These are phyloP conservation scores for Pollachius pollachius DNA, from an alignment of 2,113 vertebrate genomes.

Conservation along the genomic window DNA sequence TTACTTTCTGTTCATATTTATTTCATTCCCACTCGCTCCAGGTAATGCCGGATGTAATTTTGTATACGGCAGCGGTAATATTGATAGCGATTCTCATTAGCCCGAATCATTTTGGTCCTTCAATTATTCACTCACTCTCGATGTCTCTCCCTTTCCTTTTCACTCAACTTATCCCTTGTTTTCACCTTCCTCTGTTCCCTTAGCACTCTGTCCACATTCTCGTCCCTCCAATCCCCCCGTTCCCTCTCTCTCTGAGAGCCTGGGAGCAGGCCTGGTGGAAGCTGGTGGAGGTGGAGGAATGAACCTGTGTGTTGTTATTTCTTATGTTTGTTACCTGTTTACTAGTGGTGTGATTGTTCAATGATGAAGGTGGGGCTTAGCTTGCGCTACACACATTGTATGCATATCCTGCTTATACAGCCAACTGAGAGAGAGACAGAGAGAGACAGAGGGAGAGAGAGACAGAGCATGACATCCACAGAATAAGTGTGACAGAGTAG, in stretches of 20 bases:
- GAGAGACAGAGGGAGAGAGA: background rate
- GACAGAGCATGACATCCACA: constrained; percentile 1
- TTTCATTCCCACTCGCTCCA: no score
- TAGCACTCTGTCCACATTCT: background rate
- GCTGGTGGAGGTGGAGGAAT: no score
- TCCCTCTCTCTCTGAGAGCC: no score
- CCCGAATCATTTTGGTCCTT: background rate
- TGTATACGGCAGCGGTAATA: background rate
- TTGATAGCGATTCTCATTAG: background rate
- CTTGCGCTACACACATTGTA: no score
- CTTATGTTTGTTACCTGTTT: no score
- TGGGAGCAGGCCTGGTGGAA: background rate
- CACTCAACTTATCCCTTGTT: no score
- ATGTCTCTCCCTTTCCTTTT: background rate
- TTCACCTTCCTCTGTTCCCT: background rate
- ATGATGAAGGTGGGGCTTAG: no score
- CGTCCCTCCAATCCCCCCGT: background rate
- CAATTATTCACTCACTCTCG: background rate
- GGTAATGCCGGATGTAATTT: background rate
- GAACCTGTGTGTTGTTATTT: no score
- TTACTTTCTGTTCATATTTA: no score
- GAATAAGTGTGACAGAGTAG: background rate
- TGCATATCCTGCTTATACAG: no score
- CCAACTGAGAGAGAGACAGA: background rate
- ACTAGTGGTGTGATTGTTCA: no score